A percentile compares a stretch with the other conserved stretches of the same genome.
phyloP scores from a whole-genome alignment of 2,888 invertebrate genomes.

The Eristalis pertinax region DNA sequence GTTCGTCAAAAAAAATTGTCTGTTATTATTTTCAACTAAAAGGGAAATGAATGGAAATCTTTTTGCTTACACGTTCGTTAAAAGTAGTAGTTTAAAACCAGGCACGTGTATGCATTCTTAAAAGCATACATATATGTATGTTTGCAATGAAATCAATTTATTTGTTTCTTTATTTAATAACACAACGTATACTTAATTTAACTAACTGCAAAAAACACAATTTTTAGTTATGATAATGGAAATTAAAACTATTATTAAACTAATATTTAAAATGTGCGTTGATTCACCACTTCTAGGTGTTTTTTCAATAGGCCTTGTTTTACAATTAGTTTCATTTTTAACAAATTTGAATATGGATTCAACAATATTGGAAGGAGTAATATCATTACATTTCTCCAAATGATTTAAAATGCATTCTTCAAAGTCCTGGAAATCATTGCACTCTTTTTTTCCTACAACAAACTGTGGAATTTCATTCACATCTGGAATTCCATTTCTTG shows the following conservation, averaged over 20 bases:
- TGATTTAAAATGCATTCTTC: slow-evolving; percentile 78
- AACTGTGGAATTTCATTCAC: slow-evolving; percentile 83
- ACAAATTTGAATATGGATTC: slow-evolving; percentile 89
- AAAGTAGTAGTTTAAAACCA: no score
- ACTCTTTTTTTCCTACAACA: slow-evolving; percentile 83
- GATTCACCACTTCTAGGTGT: slow-evolving; percentile 13
- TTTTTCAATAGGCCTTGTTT: slow-evolving; percentile 46
- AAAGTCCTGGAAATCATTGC: slow-evolving; percentile 78
- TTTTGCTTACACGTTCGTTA: no score
- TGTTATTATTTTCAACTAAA: no score
- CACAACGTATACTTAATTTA: no score
- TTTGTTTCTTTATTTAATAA: no score
- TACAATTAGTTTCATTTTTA: slow-evolving; percentile 86
- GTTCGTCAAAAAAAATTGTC: background rate
- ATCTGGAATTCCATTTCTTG: slow-evolving; percentile 79
- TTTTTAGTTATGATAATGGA: slow-evolving; percentile 8
- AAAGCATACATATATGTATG: no score
- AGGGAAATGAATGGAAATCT: no score
- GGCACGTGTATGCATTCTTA: no score
- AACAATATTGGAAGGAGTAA: slow-evolving; percentile 90
- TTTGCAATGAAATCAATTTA: no score
- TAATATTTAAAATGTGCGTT: background rate
- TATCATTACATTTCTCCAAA: slow-evolving; percentile 85
- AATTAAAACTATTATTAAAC: background rate
- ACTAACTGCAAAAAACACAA: background rate